Conservation (phyloP, 2,888 invertebrate genomes). For the Desoria tigrina region DNA sequence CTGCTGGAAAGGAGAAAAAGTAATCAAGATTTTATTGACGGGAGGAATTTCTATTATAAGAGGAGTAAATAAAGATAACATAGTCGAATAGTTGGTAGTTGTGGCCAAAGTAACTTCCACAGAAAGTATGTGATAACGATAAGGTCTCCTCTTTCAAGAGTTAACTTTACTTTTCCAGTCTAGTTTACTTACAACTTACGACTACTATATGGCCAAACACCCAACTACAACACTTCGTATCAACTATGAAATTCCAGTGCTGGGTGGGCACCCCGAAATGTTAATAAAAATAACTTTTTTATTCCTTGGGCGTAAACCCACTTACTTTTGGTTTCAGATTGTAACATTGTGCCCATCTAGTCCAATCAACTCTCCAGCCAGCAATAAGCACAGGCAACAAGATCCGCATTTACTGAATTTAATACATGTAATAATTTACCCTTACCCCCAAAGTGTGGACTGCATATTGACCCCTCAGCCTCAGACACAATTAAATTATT, state of each 20-base stretch:
- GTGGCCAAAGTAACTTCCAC: no score
- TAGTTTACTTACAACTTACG: neutral
- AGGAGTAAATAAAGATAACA: neutral
- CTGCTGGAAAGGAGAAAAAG: no score
- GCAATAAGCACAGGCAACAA: no score
- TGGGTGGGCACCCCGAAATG: slow-evolving; percentile 53
- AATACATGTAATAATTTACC: no score
- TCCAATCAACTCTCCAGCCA: neutral
- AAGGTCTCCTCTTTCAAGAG: slow-evolving; percentile 10
- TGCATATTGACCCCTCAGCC: no score
- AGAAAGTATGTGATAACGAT: slow-evolving; percentile 8
- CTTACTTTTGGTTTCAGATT: slow-evolving; percentile 18
- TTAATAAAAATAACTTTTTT: slow-evolving; percentile 52
- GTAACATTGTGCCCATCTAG: slow-evolving; percentile 6
- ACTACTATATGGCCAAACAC: neutral
- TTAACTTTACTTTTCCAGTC: neutral
- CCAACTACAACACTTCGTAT: neutral
- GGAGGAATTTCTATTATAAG: neutral
- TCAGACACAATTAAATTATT: no score
- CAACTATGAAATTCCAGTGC: slow-evolving; percentile 43
- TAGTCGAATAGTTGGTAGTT: no score
- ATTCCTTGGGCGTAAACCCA: slow-evolving; percentile 47
- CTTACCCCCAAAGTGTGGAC: no score
- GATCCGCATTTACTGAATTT: no score
- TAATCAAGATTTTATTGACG: neutral